A percentile compares a stretch with the other conserved stretches of the same genome.
phyloP scores from a whole-genome alignment of 2,888 invertebrate genomes.

The Parasteatoda lunata region DNA sequence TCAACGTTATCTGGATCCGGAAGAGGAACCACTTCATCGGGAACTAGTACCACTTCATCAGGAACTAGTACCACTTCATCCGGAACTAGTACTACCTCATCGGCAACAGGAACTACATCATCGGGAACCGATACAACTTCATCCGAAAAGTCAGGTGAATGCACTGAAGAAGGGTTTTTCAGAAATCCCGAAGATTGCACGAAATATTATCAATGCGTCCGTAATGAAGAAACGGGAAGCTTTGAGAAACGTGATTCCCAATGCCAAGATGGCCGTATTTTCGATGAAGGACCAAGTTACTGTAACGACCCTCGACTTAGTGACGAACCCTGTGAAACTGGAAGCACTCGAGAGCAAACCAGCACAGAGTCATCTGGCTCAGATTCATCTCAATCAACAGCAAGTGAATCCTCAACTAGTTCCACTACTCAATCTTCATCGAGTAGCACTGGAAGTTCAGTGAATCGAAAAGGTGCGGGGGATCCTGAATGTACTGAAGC shows the following conservation, averaged over 20 bases:
- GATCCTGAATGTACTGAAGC: conserved; percentile 44
- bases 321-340: conserved; percentile 63
- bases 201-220: conserved; percentile 47
- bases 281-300: conserved; percentile 49
- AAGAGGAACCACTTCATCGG: background rate
- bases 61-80: conserved; percentile 6
- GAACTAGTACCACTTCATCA: conserved; percentile 7
- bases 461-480: conserved; percentile 4
- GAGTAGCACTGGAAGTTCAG: background rate
- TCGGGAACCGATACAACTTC: background rate
- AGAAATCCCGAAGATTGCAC: conserved; percentile 56
- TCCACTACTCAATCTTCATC: background rate
- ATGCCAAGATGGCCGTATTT: conserved; percentile 55
- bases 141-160: conserved; percentile 24
- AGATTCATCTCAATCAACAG: background rate
- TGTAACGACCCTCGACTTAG: conserved; percentile 58
- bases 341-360: background rate
- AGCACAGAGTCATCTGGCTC: background rate
- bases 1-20: too few relatives aligned
- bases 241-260: conserved; percentile 39
- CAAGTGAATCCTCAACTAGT: background rate
- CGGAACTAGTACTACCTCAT: background rate
- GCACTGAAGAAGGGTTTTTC: conserved; percentile 69
- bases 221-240: conserved; percentile 32
- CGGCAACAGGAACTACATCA: background rate